A percentile compares a stretch with the other conserved stretches of the same genome.
These are phyloP conservation scores for Malurus elegans DNA, from an alignment of 2,113 vertebrate species.

Conservation along the genomic window DNA sequence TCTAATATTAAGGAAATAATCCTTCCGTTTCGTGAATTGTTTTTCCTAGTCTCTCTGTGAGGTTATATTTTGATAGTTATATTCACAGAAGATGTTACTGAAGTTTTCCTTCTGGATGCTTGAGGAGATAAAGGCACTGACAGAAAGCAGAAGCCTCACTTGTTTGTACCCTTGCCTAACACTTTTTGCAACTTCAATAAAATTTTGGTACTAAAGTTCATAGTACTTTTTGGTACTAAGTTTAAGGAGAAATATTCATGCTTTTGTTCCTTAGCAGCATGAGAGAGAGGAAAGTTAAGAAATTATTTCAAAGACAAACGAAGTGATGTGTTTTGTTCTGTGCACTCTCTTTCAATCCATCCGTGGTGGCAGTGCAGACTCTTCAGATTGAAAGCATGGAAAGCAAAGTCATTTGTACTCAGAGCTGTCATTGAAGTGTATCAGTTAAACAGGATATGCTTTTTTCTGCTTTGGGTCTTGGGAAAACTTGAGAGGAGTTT, in stretches of 20 bases:
- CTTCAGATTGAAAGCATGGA: neutral
- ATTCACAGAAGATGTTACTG: neutral
- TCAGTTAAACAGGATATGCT: neutral
- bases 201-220: neutral
- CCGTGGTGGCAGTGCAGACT: neutral
- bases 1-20: neutral
- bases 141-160: neutral
- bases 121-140: neutral
- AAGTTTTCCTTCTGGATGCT: neutral
- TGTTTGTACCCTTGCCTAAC: neutral
- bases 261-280: neutral
- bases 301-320: neutral
- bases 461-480: neutral
- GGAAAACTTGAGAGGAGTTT: neutral
- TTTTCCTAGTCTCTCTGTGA: neutral
- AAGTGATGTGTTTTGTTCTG: neutral
- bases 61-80: neutral
- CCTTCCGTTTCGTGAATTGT: neutral
- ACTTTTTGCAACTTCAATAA: neutral
- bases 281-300: neutral
- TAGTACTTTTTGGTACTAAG: neutral
- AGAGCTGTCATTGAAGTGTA: neutral
- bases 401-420: neutral
- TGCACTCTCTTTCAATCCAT: neutral
- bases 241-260: neutral